Conservation (phyloP, 2,113 vertebrate genomes). For the Cettia cetti region DNA sequence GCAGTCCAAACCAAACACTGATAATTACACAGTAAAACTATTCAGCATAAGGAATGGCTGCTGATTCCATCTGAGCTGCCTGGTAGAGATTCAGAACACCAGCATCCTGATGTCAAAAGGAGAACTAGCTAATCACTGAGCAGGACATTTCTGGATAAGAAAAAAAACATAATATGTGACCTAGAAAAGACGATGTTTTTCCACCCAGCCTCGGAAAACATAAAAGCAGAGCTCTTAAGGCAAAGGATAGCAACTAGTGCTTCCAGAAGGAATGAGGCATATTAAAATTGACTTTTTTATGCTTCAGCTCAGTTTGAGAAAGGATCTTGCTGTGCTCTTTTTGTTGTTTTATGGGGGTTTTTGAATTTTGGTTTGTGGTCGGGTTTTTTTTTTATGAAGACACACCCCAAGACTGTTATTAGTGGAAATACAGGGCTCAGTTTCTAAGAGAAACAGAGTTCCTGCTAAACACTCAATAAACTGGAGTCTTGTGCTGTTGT, state of each 20-base stretch:
- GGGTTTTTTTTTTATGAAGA: not conserved
- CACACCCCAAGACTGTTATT: not conserved
- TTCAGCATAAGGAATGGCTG: not conserved
- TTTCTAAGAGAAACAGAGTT: not conserved
- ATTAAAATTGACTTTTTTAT: slow-evolving; percentile 3
- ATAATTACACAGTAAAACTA: not conserved
- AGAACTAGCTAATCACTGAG: not conserved
- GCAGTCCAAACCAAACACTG: not conserved
- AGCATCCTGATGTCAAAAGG: not conserved
- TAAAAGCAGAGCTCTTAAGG: not conserved
- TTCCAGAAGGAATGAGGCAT: not conserved
- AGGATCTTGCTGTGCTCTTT: not conserved
- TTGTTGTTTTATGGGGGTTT: not conserved
- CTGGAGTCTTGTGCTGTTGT: not conserved
- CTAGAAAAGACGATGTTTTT: slow-evolving; percentile 4
- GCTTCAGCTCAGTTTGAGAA: not conserved
- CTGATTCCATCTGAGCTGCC: not conserved
- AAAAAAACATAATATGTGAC: not conserved
- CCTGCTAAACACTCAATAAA: not conserved
- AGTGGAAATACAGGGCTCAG: not conserved
- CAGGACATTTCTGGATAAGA: not conserved
- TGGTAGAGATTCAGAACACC: not conserved
- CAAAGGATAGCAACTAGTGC: not conserved
- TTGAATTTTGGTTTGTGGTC: not conserved
- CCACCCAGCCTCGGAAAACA: not conserved